Evolutionary conservation across 2,888 invertebrate species (phyloP).

Genomic region (Agrotis exclamationis): DNA sequence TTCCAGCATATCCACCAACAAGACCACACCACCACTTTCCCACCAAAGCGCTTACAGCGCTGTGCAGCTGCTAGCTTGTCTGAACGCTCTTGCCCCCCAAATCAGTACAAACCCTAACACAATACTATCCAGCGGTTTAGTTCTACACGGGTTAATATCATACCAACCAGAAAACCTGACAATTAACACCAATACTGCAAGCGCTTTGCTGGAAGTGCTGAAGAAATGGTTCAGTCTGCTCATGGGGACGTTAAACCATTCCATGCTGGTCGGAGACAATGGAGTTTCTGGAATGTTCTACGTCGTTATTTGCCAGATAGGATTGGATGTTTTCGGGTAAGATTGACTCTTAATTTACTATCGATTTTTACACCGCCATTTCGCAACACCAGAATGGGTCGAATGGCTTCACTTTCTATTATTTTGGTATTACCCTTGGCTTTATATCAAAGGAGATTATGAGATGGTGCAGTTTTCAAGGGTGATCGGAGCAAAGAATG

Average conservation of each 20-base stretch:
- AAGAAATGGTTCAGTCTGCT: conserved; percentile 81
- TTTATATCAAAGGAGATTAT: too few species aligned
- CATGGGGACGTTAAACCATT: conserved; percentile 78
- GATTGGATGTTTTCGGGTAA: conserved; percentile 79
- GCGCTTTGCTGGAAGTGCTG: conserved; percentile 75
- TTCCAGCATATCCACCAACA: conserved; percentile 75
- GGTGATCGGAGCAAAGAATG: too few species aligned
- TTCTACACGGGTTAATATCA: conserved; percentile 81
- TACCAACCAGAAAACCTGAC: conserved; percentile 81
- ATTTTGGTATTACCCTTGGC: too few species aligned
- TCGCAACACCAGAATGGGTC: too few species aligned
- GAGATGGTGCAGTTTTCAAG: too few species aligned
- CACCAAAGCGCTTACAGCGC: conserved; percentile 87
- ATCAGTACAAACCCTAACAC: conserved; percentile 74
- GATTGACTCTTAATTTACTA: background rate
- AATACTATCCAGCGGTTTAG: conserved; percentile 82
- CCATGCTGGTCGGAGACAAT: conserved; percentile 75
- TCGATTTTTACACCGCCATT: too few species aligned
- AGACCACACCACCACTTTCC: conserved; percentile 80
- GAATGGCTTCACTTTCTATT: too few species aligned
- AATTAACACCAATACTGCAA: conserved; percentile 74
- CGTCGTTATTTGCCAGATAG: conserved; percentile 80
- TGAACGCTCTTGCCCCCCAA: conserved; percentile 75
- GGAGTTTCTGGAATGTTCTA: conserved; percentile 77
- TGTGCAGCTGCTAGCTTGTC: conserved; percentile 82